phyloP scores from a whole-genome alignment of 2,113 vertebrate species.

The Atherinomorus stipes region DNA sequence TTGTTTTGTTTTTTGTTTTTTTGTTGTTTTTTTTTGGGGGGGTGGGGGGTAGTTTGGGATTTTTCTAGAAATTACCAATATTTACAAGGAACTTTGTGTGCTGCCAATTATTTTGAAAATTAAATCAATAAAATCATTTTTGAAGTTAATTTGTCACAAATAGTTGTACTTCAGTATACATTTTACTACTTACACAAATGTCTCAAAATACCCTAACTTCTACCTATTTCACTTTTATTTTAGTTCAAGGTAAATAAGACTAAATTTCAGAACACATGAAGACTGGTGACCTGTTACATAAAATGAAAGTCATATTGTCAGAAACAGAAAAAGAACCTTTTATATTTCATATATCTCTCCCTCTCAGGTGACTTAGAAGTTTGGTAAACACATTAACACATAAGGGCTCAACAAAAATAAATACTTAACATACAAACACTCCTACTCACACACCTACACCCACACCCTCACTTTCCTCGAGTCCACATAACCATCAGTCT shows the following conservation, averaged over 20 bases:
- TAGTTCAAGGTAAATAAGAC: slow-evolving; percentile 5
- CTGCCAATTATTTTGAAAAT: no score
- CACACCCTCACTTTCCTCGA: slow-evolving; percentile 47
- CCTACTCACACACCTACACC: slow-evolving; percentile 20
- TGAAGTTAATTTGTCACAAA: not conserved
- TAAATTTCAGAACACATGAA: no score
- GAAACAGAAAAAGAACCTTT: slow-evolving; percentile 23
- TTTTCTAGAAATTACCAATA: not conserved
- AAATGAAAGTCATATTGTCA: not conserved
- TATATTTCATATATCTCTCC: slow-evolving; percentile 23
- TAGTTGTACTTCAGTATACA: not conserved
- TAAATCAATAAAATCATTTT: no score
- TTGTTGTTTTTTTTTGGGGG: no score
- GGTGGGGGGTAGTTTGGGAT: no score
- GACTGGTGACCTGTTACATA: not conserved
- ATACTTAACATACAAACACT: slow-evolving; percentile 56
- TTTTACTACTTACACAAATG: not conserved
- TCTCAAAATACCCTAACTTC: not conserved
- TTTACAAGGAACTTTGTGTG: no score
- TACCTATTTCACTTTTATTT: no score
- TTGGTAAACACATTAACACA: slow-evolving; percentile 68
- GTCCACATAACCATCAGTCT: slow-evolving; percentile 70
- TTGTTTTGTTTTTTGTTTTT: not conserved
- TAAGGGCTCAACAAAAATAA: slow-evolving; percentile 67
- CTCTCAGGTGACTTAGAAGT: slow-evolving; percentile 19